Evolutionary conservation across 2,888 invertebrate species (phyloP).

Genomic region (Stenodema calcarata): DNA sequence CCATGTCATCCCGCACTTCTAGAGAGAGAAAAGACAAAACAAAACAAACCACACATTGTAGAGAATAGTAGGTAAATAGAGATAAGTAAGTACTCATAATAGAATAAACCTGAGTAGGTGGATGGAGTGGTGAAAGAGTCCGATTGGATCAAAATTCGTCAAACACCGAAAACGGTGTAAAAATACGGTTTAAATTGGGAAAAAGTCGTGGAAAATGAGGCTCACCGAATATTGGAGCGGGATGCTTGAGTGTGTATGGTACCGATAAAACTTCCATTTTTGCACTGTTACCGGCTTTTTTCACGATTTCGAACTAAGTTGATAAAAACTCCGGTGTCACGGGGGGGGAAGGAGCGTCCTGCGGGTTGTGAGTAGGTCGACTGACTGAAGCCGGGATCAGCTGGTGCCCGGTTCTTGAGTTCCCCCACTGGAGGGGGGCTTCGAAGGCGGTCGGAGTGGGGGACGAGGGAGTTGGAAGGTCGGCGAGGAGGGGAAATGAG

Average conservation of each 20-base stretch:
- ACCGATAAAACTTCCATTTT: conserved; percentile 52
- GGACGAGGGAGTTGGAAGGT: not conserved
- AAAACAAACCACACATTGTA: not conserved
- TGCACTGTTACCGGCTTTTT: conserved; percentile 45
- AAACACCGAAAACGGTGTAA: not conserved
- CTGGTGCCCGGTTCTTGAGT: conserved; percentile 39
- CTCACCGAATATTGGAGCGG: conserved; percentile 47
- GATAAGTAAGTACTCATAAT: not conserved
- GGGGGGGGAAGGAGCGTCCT: not conserved
- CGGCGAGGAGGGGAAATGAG: not conserved
- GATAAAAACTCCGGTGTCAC: conserved; percentile 44
- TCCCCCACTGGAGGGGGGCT: not conserved
- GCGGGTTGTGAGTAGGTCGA: not conserved
- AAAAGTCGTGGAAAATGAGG: not conserved
- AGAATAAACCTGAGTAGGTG: not conserved
- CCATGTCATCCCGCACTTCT: conserved; percentile 54
- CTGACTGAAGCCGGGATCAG: conserved; percentile 44
- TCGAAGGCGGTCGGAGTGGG: not conserved
- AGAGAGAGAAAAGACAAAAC: not conserved
- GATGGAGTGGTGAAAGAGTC: not conserved
- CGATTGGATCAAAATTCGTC: not conserved
- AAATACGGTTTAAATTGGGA: not conserved
- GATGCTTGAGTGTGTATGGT: conserved; percentile 43
- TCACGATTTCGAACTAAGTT: conserved; percentile 15
- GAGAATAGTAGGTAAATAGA: not conserved